These are phyloP conservation scores for human DNA, from an alignment of 2,113 vertebrate species.

Conservation along the genomic window GRCh38 chr15:96486501-96487000, in stretches of 20 bases:
- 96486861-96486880: background rate
- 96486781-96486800: too few species aligned
- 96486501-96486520: background rate
- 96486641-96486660: too few species aligned
- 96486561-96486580: background rate
- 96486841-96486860: background rate
- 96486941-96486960: background rate
- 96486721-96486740: too few species aligned
- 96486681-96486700: too few species aligned
- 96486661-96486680: too few species aligned
- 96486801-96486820: too few species aligned
- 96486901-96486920: background rate
- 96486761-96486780: too few species aligned
- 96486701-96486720: too few species aligned
- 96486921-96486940: background rate
- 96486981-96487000: background rate
- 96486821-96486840: background rate
- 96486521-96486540: background rate
- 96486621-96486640: too few species aligned
- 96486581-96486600: too few species aligned
- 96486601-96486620: too few species aligned
- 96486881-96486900: background rate
- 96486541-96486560: background rate
- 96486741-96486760: too few species aligned
- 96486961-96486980: background rate